Evolutionary conservation across 2,113 vertebrate species (phyloP).

Genomic region (Thomomys bottae): DNA sequence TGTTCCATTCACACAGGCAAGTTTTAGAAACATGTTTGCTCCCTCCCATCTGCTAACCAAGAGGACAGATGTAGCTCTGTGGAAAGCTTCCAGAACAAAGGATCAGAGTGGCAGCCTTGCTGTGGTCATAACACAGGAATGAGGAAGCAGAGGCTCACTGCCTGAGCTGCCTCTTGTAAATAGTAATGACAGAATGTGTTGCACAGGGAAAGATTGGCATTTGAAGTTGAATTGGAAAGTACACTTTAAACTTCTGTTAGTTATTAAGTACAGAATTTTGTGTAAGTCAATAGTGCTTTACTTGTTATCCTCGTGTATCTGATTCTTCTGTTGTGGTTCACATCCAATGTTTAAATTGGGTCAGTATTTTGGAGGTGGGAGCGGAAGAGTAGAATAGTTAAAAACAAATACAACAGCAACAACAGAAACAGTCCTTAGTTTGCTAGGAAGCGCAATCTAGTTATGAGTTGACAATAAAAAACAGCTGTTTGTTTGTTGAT

Average conservation of each 20-base stretch:
- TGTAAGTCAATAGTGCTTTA: constrained; percentile 47
- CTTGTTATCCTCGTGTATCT: constrained; percentile 44
- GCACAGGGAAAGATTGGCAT: constrained; percentile 36
- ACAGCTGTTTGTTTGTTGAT: constrained; percentile 80
- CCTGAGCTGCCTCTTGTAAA: constrained; percentile 33
- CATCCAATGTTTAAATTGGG: constrained; percentile 61
- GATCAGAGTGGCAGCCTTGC: not conserved
- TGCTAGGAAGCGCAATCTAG: constrained; percentile 16
- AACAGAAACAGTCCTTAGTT: constrained; percentile 44
- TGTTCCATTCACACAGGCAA: not conserved
- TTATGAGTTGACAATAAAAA: constrained; percentile 72
- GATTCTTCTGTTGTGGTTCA: constrained; percentile 67
- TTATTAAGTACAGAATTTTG: constrained; percentile 58
- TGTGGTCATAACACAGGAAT: constrained; percentile 56
- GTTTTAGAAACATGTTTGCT: constrained; percentile 31
- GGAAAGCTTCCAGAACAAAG: constrained; percentile 59
- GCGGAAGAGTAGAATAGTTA: not conserved
- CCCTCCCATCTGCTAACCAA: constrained; percentile 9
- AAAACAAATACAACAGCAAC: constrained; percentile 54
- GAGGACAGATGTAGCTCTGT: not conserved
- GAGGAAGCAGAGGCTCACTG: constrained; percentile 60
- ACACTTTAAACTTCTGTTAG: constrained; percentile 61
- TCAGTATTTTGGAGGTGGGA: constrained; percentile 56
- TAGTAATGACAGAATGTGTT: constrained; percentile 28
- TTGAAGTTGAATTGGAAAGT: constrained; percentile 59